Evolutionary conservation across 1,140 invertebrate genomes (phyloP).

Genomic region (Drosophila fuyamai): DNA sequence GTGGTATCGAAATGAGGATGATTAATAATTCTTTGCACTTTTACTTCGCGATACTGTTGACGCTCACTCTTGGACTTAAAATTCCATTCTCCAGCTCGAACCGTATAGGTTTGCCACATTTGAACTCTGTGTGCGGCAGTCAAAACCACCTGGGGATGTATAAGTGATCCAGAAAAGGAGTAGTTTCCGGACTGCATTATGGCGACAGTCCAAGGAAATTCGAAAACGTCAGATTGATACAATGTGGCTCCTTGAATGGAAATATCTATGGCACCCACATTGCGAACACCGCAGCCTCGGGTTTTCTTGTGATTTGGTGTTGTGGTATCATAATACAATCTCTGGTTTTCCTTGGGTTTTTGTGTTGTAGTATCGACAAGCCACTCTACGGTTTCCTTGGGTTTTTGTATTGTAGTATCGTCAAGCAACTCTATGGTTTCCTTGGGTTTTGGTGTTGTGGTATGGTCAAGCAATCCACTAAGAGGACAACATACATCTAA

Average conservation of each 20-base stretch:
- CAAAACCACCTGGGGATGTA: slow-evolving; percentile 1
- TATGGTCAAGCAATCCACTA: too few species aligned
- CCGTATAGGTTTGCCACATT: neutral
- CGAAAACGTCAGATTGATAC: neutral
- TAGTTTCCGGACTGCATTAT: neutral
- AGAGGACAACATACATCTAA: too few species aligned
- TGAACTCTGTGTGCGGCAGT: neutral
- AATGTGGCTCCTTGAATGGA: neutral
- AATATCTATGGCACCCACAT: neutral
- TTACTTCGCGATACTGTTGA: neutral
- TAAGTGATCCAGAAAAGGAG: neutral
- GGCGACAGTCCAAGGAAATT: neutral
- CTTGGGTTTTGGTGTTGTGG: too few species aligned
- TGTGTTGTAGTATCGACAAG: too few species aligned
- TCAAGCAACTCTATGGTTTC: too few species aligned
- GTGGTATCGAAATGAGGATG: neutral
- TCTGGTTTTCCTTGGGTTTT: too few species aligned
- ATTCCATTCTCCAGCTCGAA: neutral
- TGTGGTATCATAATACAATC: too few species aligned
- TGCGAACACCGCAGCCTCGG: neutral
- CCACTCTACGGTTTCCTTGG: too few species aligned
- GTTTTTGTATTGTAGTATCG: too few species aligned
- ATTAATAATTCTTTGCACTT: neutral
- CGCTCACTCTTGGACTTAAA: neutral
- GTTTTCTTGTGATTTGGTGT: too few species aligned